phyloP scores from a whole-genome alignment of 2,888 invertebrate genomes.

The Agonopterix heracliana region DNA sequence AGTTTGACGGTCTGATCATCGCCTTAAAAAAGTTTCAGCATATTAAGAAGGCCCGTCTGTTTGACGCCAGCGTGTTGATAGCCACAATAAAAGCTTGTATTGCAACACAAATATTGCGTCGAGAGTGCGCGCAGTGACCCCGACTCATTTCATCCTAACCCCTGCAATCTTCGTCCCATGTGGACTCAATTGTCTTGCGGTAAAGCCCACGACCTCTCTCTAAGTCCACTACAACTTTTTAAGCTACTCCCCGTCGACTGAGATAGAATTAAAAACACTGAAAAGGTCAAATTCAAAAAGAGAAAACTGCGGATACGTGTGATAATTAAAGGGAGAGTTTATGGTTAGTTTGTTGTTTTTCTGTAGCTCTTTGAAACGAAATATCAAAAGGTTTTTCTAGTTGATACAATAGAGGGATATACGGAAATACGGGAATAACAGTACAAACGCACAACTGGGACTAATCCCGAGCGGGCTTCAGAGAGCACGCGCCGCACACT shows the following conservation, averaged over 20 bases:
- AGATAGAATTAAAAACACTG: constrained; percentile 4
- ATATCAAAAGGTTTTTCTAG: constrained; percentile 38
- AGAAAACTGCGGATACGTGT: not conserved
- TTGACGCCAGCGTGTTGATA: constrained; percentile 49
- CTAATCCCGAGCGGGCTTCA: constrained; percentile 52
- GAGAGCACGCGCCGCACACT: constrained; percentile 54
- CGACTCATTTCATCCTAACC: constrained; percentile 62
- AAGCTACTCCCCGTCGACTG: constrained; percentile 14
- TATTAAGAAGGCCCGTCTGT: too few species aligned
- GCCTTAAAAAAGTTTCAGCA: too few species aligned
- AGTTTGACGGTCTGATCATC: too few species aligned
- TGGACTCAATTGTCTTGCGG: constrained; percentile 60
- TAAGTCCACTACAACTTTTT: constrained; percentile 26
- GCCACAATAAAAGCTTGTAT: constrained; percentile 64
- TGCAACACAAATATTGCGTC: constrained; percentile 64
- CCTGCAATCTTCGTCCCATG: constrained; percentile 45
- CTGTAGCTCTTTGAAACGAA: constrained; percentile 24
- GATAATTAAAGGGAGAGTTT: constrained; percentile 24
- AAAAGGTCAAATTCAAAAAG: constrained; percentile 2
- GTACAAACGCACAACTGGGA: constrained; percentile 53
- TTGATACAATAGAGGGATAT: constrained; percentile 47
- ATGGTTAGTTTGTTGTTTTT: constrained; percentile 23
- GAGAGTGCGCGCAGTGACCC: constrained; percentile 49
- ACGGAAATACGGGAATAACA: constrained; percentile 44
- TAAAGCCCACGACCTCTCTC: constrained; percentile 28